Base-by-base conservation (phyloP, 2,797 vertebrate genomes). In the Odontamblyopus rebecca region DNA sequence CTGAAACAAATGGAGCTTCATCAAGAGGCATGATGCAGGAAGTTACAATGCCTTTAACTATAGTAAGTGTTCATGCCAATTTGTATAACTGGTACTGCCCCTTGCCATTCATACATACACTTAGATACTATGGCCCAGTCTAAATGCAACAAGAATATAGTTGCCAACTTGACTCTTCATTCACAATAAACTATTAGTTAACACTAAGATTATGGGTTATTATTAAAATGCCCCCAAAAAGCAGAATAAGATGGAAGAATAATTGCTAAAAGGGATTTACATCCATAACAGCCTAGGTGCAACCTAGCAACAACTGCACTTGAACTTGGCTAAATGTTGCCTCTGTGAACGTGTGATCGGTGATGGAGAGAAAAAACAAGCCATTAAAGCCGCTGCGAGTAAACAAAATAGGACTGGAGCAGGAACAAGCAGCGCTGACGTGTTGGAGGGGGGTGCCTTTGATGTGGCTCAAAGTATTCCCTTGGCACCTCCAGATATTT, bases 321-420 rank as follows among this genome's bases (percentile, higher is more conserved):
- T 89, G 86, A 89, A 90, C 88, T 77, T 86, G 88, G 89, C 87
- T 89, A 90, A 92, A 92, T 86, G 80, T 82, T 68, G 75, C 79
- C 85, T 72, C 82, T 57, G 44, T 87, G 69, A 85, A 83, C 82
- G 73, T 75, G 75, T 75, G 78, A 85, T 82, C 44, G 78, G 82
- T 85, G 70, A 80, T 72, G 74, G 65, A 29, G 16, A 65, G 76
- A 85, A 92, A 90, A 93, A 91, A 92, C 86, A 93, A 88, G 76
- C 90, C 88, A 93, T 93, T 92, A 93, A 87, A 93, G 88, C 86
- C n/a, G 61, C 83, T 86, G 88, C 86, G 88, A 86, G 90, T 91
- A 93, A 94, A 93, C 92, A 93, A 90, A 93, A 91, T 84, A 90
- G 86, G 85, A 89, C 89, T 92, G 91, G 82, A 66, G 65, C 44